These are phyloP conservation scores for Apteryx owenii DNA, from an alignment of 2,113 vertebrate genomes.

Conservation along the genomic window DNA sequence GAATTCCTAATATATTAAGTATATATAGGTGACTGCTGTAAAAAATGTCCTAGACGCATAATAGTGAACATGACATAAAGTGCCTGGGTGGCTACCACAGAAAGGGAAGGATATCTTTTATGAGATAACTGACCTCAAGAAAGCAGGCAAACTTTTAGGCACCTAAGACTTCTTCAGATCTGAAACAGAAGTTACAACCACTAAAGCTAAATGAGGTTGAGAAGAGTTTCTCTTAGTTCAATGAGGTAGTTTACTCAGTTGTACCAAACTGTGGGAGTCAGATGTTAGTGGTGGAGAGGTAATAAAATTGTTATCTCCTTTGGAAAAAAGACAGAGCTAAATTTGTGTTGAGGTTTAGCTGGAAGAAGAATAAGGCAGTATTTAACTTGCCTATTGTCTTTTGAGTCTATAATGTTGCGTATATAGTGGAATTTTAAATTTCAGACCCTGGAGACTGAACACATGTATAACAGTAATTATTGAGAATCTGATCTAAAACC, in stretches of 20 bases:
- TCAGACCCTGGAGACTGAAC: not conserved
- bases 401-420: not conserved
- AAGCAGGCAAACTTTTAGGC: no score
- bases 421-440: not conserved
- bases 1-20: not conserved
- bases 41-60: not conserved
- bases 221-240: no score
- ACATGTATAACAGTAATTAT: not conserved
- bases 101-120: no score
- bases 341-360: not conserved
- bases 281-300: no score
- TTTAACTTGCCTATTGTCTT: not conserved
- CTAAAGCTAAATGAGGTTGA: no score
- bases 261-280: no score
- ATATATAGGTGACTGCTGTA: not conserved
- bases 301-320: not conserved
- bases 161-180: no score
- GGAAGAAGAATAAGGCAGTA: not conserved
- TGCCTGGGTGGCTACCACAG: not conserved
- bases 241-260: no score
- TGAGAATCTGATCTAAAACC: not conserved
- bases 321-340: not conserved
- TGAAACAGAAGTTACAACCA: no score
- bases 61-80: rapidly evolving
- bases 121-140: no score